These are phyloP conservation scores for Corella eumyota DNA, from an alignment of 23 tunicate species.

Conservation along the genomic window DNA sequence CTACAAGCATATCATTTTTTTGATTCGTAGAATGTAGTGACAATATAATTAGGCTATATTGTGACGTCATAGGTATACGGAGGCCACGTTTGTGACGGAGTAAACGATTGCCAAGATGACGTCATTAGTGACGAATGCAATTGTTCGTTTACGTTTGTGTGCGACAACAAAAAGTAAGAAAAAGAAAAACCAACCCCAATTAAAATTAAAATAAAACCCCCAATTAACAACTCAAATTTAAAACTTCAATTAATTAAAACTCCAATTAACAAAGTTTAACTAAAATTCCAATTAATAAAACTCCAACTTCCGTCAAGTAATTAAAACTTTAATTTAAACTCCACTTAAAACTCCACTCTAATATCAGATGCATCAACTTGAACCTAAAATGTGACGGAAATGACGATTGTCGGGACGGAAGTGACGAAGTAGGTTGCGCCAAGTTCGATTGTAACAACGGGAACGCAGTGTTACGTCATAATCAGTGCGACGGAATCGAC, in stretches of 20 bases:
- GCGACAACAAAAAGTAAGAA: slow-evolving; percentile 13
- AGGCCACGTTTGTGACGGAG: slow-evolving; percentile 15
- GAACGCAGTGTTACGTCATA: background rate
- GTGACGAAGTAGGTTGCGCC: slow-evolving; percentile 13
- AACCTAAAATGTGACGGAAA: slow-evolving; percentile 15
- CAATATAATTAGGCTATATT: background rate
- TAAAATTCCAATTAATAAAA: no score
- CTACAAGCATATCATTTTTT: no score
- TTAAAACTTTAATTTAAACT: no score
- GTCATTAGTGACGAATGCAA: slow-evolving; percentile 29
- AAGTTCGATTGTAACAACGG: slow-evolving; percentile 18
- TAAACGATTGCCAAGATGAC: slow-evolving; percentile 20
- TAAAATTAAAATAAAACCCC: background rate
- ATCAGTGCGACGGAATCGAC: slow-evolving; percentile 22
- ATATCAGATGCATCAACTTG: slow-evolving; percentile 19
- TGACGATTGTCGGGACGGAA: slow-evolving; percentile 18
- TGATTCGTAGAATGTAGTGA: no score
- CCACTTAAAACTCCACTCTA: no score
- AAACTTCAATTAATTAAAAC: no score
- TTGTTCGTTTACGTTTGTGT: slow-evolving; percentile 24
- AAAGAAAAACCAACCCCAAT: no score
- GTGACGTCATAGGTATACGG: slow-evolving; percentile 3
- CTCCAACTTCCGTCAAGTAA: no score
- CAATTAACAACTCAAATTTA: no score
- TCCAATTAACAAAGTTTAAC: no score